These are phyloP conservation scores for Petaurus breviceps DNA, from an alignment of 2,113 vertebrate genomes.

Conservation along the genomic window DNA sequence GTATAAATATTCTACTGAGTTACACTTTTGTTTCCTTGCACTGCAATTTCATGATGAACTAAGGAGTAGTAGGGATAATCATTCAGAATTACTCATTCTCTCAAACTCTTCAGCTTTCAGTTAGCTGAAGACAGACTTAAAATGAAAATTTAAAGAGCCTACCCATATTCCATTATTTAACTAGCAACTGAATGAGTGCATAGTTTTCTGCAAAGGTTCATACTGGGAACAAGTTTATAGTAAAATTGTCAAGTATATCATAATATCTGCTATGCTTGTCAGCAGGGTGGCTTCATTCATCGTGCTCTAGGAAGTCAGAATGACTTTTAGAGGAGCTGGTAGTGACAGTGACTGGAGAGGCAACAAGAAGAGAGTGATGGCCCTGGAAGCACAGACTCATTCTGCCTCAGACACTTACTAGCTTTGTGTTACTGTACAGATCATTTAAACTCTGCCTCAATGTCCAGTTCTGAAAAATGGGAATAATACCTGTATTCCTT, in stretches of 20 bases:
- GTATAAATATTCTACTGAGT: not conserved
- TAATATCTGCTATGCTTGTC: slow-evolving; percentile 14
- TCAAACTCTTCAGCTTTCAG: not conserved
- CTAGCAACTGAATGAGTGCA: not conserved
- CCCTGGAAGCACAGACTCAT: not conserved
- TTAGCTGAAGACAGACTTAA: not conserved
- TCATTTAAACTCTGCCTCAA: not conserved
- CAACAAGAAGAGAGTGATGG: not conserved
- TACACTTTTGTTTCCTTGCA: not conserved
- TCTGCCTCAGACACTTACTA: not conserved
- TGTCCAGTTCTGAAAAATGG: not conserved
- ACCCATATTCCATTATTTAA: not conserved
- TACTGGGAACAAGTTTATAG: not conserved
- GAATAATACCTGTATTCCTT: not conserved
- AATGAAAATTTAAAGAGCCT: slow-evolving; percentile 3
- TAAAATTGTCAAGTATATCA: slow-evolving; percentile 17
- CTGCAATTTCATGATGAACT: not conserved
- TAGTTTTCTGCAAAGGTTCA: not conserved
- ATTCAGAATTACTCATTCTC: not conserved
- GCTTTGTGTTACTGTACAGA: not conserved
- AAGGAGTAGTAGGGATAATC: not conserved
- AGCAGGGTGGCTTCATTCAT: not conserved
- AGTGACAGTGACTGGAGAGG: not conserved
- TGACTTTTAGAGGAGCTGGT: not conserved
- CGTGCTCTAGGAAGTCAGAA: slow-evolving; percentile 20